Conservation (phyloP, 2,888 invertebrate species). For the Aphrophora alni region DNA sequence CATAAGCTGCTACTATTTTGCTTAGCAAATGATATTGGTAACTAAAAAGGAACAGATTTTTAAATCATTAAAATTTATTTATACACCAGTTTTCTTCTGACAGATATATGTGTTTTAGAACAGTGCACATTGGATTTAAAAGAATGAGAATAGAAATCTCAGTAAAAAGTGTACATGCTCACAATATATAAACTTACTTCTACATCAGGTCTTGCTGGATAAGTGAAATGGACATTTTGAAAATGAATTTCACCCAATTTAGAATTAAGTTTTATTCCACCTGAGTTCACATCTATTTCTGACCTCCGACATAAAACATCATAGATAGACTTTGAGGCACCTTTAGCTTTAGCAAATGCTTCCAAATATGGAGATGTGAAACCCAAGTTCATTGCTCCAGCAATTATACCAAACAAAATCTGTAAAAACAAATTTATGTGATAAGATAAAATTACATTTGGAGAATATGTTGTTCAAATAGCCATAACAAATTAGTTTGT, state of each 20-base stretch:
- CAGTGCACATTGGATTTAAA: too few species aligned
- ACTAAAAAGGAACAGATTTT: too few species aligned
- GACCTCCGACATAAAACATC: conserved; percentile 76
- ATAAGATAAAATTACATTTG: too few species aligned
- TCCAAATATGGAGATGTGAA: conserved; percentile 82
- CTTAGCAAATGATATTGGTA: too few species aligned
- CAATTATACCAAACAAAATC: conserved; percentile 81
- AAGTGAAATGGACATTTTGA: conserved; percentile 75
- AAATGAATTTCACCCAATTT: conserved; percentile 72
- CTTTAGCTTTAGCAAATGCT: conserved; percentile 77
- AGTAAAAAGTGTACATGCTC: too few species aligned
- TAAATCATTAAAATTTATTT: too few species aligned
- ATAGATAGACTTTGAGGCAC: conserved; percentile 78
- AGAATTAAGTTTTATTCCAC: conserved; percentile 63
- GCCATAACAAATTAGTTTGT: too few species aligned
- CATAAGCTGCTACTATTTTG: too few species aligned
- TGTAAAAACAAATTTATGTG: conserved; percentile 56
- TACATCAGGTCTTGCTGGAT: conserved; percentile 80
- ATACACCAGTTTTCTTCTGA: too few species aligned
- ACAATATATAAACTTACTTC: conserved; percentile 56
- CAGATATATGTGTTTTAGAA: too few species aligned
- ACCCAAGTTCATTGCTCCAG: conserved; percentile 77
- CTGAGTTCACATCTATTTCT: conserved; percentile 67
- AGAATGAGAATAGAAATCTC: too few species aligned
- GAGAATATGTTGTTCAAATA: too few species aligned